These are phyloP conservation scores for Thaleichthys pacificus DNA, from an alignment of 2,797 vertebrate genomes.

Conservation along the genomic window DNA sequence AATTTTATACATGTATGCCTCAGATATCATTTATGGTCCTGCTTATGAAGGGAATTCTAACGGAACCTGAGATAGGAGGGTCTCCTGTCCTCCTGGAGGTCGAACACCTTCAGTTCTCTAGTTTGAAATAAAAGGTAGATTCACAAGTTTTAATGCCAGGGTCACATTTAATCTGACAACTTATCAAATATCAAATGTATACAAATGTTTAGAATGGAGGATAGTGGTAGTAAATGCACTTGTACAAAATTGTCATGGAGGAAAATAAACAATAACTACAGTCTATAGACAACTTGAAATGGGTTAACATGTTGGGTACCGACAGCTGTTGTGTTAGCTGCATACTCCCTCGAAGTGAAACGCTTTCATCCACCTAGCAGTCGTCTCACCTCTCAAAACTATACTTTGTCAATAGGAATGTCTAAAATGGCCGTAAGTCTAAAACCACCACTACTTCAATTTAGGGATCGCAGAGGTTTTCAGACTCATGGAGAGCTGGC, in stretches of 20 bases:
- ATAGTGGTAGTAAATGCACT: slow-evolving; percentile 90
- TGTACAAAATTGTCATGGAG: slow-evolving; percentile 92
- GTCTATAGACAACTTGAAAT: slow-evolving; percentile 77
- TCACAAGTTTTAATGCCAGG: slow-evolving; percentile 83
- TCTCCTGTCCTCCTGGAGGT: no score
- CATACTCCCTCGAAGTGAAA: slow-evolving; percentile 8
- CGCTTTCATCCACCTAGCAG: slow-evolving; percentile 1
- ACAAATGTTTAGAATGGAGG: slow-evolving; percentile 96
- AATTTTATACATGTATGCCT: slow-evolving; percentile 63
- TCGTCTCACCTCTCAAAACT: slow-evolving; percentile 77
- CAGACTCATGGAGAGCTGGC: slow-evolving; percentile 6
- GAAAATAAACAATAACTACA: slow-evolving; percentile 75
- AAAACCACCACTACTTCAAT: slow-evolving; percentile 48
- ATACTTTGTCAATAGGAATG: slow-evolving; percentile 79
- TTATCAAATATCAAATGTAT: slow-evolving; percentile 92
- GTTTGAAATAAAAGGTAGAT: slow-evolving; percentile 64
- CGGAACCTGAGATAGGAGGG: not conserved
- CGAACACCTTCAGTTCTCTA: not conserved
- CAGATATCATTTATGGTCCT: slow-evolving; percentile 3
- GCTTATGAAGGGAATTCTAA: not conserved
- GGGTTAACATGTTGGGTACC: slow-evolving; percentile 37
- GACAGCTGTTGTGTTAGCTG: slow-evolving; percentile 21
- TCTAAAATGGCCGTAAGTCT: slow-evolving; percentile 74
- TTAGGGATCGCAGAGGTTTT: slow-evolving; percentile 7
- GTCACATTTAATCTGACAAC: slow-evolving; percentile 98